Base-by-base conservation (phyloP, 2,797 vertebrate genomes). In the Muscicapa comitata region DNA sequence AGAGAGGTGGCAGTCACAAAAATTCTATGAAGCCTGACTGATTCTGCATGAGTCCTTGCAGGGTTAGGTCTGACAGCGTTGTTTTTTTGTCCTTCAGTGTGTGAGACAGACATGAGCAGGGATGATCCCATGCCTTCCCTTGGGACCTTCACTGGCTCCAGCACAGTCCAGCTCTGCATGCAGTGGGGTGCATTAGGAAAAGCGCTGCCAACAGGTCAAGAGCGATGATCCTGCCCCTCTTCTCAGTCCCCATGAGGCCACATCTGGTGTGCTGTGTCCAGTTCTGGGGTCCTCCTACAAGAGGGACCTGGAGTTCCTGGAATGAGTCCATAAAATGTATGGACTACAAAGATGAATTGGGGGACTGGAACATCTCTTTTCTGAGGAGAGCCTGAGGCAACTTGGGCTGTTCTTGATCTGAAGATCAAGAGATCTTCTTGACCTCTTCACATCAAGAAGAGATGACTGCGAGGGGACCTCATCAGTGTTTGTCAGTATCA, bases 221-320 rank as follows among this genome's bases (percentile, higher is more conserved):
- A 38, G 15, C 0, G 0, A 10, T 53, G 29, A 37, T 28, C 12
- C 58, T 77, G 21, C 6, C 29, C 33, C 66, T 58, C 20, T 66
- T 26, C 20, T 45, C 40, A 53, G 17, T 11, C 7, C 14, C 23
- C 3, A 1, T 0, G 4, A 70, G 24, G 17, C 7, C 50, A 11
- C 5, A 47, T 19, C 25, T 53, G 51, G 21, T 71, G 29, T 14
- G 3, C 21, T 23, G 12, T 40, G 24, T 59, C 25, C 21, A 10
- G 5, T 14, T 65, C 18, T 59, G 51, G 18, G 11, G 18, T 65
- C 8, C 65, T 65, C 51, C 53, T 8, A 17, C 38, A 47, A 53
- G 11, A 75, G 28, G 53, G 25, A 58, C 25, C 14, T 5, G 17
- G 13, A 71, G 18, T 3, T 58, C 9, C 18, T 40, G 6, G 12